Base-by-base conservation (phyloP, 2,797 vertebrate genomes). In the Enteromius radiatus region DNA sequence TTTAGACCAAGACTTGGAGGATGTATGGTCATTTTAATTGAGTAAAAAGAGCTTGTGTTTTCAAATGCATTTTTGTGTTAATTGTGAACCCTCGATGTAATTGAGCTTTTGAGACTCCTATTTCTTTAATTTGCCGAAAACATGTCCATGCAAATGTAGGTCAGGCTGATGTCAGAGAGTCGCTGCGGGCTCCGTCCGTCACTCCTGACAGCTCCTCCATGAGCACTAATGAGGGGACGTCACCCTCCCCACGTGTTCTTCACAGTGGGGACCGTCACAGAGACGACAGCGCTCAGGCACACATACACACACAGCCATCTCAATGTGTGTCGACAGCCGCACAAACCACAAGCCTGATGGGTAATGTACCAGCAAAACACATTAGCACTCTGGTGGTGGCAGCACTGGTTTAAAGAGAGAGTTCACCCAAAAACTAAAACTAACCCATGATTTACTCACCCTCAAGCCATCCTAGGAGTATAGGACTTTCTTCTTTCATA, bases 121-220 rank as follows among this genome's bases (percentile, higher is more conserved):
- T 26, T 70, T 14, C 3, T 19, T 19, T 70, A 70, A 6, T 31
- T 43, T 71, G 67, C 11, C 4, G 38, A 12, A 67, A 36, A n/a
- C 33, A n/a, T 8, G 26, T 63, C 74, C 74, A 61, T 89, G 90
- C 67, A 91, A 92, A 94, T 94, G 84, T 94, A 91, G 93, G 91
- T 93, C 91, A 93, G 68, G 82, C 87, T 85, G 86, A 88, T 89
- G 84, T 89, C 86, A 70, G 84, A 73, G 86, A 85, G 82, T 85
- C 80, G 85, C 74, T 81, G 90, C 82, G 84, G 83, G 82, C 65
- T 84, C 65, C 54, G 74, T 89, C 80, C 70, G 87, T 76, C 86
- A 86, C 84, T 91, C 87, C 88, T 87, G 86, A 84, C 76, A 81
- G 31, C 68, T 87, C 63, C 68, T 87, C 63, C 78, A 54, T 76